Conservation (phyloP, 2,888 invertebrate species). For the Lepidochitona cinerea region DNA sequence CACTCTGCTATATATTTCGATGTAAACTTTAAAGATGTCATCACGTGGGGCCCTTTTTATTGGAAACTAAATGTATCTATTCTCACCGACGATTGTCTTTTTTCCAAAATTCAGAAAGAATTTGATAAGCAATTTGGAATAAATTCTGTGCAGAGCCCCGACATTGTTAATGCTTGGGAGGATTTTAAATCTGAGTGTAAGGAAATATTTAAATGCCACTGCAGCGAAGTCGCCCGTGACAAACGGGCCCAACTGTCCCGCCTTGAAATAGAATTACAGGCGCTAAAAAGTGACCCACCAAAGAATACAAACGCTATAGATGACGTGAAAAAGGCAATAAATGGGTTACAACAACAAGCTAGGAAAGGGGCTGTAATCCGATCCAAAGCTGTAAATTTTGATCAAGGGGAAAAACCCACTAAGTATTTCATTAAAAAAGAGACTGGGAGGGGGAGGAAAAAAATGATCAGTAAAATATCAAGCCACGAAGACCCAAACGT, state of each 20-base stretch:
- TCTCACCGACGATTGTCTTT: neutral
- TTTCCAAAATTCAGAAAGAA: neutral
- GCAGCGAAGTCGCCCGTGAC: neutral
- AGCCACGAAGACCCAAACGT: neutral
- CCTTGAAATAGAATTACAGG: neutral
- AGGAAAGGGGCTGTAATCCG: neutral
- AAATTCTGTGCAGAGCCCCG: too few species aligned
- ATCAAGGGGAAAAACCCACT: neutral
- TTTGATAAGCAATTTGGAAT: too few species aligned
- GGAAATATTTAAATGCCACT: neutral
- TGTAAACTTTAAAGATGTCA: neutral
- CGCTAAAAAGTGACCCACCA: neutral
- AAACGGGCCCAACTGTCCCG: neutral
- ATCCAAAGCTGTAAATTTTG: neutral
- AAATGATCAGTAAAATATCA: neutral
- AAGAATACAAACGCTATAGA: neutral
- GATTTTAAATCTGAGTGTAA: neutral
- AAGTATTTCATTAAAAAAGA: neutral
- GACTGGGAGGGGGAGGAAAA: neutral
- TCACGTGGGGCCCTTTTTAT: neutral
- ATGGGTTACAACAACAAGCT: too few species aligned
- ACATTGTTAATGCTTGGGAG: neutral
- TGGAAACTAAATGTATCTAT: neutral
- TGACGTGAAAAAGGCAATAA: neutral
- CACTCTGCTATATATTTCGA: neutral